Conservation (phyloP, 2,888 invertebrate genomes). For the Leptinotarsa haldemani region DNA sequence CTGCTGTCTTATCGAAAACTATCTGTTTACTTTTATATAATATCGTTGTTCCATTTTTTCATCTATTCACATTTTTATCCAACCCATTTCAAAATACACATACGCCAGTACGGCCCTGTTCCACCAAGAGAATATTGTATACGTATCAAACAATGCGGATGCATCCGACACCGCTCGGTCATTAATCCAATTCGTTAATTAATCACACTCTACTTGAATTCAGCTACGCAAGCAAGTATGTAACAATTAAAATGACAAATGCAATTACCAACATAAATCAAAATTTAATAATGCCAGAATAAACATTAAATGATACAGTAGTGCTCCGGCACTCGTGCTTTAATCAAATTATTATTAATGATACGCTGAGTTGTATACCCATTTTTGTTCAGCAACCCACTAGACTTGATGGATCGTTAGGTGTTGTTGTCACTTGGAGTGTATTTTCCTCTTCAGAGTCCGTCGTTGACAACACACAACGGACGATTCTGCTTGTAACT, state of each 20-base stretch:
- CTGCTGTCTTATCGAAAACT: no score
- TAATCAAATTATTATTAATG: constrained; percentile 23
- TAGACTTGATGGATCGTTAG: constrained; percentile 11
- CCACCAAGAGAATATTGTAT: constrained; percentile 32
- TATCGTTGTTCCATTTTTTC: no score
- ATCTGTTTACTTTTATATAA: no score
- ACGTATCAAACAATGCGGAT: constrained; percentile 48
- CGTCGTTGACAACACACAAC: background rate
- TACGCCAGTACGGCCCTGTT: background rate
- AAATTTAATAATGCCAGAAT: constrained; percentile 60
- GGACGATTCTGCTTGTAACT: background rate
- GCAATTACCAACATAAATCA: constrained; percentile 61
- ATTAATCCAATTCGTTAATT: constrained; percentile 62
- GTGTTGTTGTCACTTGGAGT: constrained; percentile 19
- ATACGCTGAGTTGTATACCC: background rate
- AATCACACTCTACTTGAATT: constrained; percentile 60
- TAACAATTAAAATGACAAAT: constrained; percentile 63
- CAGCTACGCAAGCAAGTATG: constrained; percentile 59
- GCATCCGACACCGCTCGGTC: constrained; percentile 50
- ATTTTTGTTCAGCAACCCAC: constrained; percentile 7
- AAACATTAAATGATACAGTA: constrained; percentile 56
- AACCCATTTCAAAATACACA: background rate
- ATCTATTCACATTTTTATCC: background rate
- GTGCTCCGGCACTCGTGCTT: constrained; percentile 15
- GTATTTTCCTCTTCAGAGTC: constrained; percentile 4